Base-by-base conservation (phyloP, 2,888 invertebrate species). In the Pseudoips prasinana region DNA sequence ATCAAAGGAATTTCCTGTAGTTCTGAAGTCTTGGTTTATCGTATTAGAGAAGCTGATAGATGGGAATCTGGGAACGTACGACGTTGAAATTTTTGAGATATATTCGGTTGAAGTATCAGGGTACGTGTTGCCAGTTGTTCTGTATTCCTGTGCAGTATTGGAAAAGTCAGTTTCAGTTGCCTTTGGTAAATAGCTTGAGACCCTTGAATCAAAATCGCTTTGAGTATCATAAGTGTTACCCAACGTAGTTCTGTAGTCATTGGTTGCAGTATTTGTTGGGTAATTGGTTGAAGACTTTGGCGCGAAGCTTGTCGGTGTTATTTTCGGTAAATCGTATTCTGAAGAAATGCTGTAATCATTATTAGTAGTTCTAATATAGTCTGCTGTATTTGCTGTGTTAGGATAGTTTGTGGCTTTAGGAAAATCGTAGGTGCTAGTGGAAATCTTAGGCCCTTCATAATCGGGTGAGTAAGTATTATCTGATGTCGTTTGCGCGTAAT, bases 101-200 rank as follows among this genome's bases (percentile, higher is more conserved):
- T 29, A 46, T 10, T 56, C 60, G 19, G 58, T 56, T 25, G 46
- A 54, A 11, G 58, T 51, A 5, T 57, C 56, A 10, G 32, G 17
- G 24, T 37, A 54, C 0, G 55, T 42, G 3, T 38, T 49, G 3
- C 34, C 26, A 3, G 39, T 39, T 8, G 46, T 39, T 25, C 38
- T 3, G 14, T 34, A 58, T 26, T 44, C 42, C 22, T 44, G 41
- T 8, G 26, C 19, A 0, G 58, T 46, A 8, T 48, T 48, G 22
- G 40, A 38, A 37, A 41, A 46, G 10, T 39, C 39, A 1, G 42
- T 50, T 0, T 27, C 25, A 4, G 50, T 42, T 7, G 33, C 29
- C 19, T 37, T 48, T 0, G 58, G 39, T n/a, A 57, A 28, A 25
- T 48, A 54, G 8, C 43, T 29, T 1, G 37, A 35, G 3, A 50